Percentiles rank a stretch among this genome's conserved stretches.
phyloP scores from a whole-genome alignment of 1,140 invertebrate species.

The Cephus cinctus region DNA sequence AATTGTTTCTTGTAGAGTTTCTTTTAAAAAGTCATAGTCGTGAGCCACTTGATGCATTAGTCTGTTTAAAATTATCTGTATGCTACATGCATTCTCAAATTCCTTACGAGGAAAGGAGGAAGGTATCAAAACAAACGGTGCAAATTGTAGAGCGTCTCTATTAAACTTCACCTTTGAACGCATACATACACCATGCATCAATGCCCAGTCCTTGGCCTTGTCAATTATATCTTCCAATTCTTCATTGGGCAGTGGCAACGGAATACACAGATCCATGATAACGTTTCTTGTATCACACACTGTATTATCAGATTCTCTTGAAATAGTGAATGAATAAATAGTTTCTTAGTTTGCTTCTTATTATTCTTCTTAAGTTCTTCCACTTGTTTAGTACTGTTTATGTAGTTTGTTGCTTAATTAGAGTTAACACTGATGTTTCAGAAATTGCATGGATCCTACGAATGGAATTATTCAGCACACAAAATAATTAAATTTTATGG shows the following conservation, averaged over 20 bases:
- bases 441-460: too few species aligned
- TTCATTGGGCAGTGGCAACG: slow-evolving; percentile 61
- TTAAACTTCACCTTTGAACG: slow-evolving; percentile 69
- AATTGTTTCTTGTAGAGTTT: slow-evolving; percentile 67
- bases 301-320: too few species aligned
- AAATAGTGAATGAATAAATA: too few species aligned
- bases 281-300: too few species aligned
- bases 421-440: too few species aligned
- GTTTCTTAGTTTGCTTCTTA: too few species aligned
- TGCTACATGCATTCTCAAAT: slow-evolving; percentile 71
- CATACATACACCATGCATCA: slow-evolving; percentile 80
- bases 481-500: too few species aligned
- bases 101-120: slow-evolving; percentile 76
- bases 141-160: slow-evolving; percentile 68
- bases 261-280: slow-evolving; percentile 15
- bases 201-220: slow-evolving; percentile 81
- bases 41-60: slow-evolving; percentile 86
- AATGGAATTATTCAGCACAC: too few species aligned
- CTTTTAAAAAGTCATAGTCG: slow-evolving; percentile 75
- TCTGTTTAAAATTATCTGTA: slow-evolving; percentile 77
- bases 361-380: too few species aligned
- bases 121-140: slow-evolving; percentile 80
- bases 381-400: too few species aligned
- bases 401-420: too few species aligned
- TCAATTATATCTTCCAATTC: slow-evolving; percentile 64